Conservation (phyloP, 2,797 vertebrate genomes). For the Glyptemys insculpta region DNA sequence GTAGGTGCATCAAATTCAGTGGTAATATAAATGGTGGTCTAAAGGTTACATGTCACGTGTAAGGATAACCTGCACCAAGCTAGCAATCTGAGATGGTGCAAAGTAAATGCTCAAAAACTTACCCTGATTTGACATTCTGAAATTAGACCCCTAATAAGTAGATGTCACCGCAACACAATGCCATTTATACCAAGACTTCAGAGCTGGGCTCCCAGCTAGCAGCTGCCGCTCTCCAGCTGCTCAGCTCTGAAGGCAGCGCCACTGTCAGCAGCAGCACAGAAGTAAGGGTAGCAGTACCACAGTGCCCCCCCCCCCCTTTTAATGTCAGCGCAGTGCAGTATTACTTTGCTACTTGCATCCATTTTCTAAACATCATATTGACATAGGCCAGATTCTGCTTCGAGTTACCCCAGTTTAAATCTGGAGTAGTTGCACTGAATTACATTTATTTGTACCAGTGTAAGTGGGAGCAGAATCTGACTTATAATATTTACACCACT, state of each 20-base stretch:
- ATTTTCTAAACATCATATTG: not conserved
- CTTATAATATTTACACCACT: not conserved
- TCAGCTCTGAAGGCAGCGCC: too few species aligned
- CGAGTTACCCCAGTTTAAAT: not conserved
- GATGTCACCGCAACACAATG: not conserved
- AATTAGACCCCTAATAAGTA: not conserved
- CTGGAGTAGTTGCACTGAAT: not conserved
- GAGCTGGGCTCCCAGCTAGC: too few species aligned
- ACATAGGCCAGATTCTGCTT: not conserved
- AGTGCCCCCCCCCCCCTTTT: not conserved
- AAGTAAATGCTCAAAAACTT: not conserved
- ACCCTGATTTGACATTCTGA: not conserved
- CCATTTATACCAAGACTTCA: not conserved
- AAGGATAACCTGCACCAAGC: not conserved
- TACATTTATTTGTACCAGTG: not conserved
- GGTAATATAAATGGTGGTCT: not conserved
- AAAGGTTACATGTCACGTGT: not conserved
- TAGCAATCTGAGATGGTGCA: not conserved
- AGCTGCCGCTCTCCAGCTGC: too few species aligned
- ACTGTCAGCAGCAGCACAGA: too few species aligned
- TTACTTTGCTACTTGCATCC: not conserved
- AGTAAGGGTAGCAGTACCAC: too few species aligned
- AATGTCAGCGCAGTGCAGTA: not conserved
- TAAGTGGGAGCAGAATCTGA: not conserved
- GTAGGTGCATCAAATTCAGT: not conserved